Conservation (phyloP, 2,888 invertebrate species). For the Euplexia lucipara region DNA sequence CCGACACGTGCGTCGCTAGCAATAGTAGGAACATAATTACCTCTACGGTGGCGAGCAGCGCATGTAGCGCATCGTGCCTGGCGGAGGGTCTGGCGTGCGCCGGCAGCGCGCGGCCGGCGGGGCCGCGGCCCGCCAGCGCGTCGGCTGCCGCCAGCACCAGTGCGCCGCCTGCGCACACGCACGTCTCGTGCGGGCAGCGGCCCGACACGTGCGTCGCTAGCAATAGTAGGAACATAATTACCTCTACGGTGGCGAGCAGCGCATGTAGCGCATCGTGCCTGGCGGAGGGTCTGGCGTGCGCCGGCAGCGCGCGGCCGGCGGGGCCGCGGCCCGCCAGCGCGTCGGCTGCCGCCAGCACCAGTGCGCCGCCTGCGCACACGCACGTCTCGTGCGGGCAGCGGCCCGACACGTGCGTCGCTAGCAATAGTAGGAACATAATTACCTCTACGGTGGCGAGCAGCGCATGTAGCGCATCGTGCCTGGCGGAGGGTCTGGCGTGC, state of each 20-base stretch:
- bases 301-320: slow-evolving; percentile 92
- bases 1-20: slow-evolving; percentile 28
- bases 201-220: slow-evolving; percentile 27
- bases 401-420: slow-evolving; percentile 25
- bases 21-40: slow-evolving; percentile 60
- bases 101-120: slow-evolving; percentile 92
- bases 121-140: slow-evolving; percentile 94
- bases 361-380: slow-evolving; percentile 92
- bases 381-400: slow-evolving; percentile 65
- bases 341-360: slow-evolving; percentile 94
- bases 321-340: slow-evolving; percentile 94
- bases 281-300: slow-evolving; percentile 89
- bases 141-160: slow-evolving; percentile 94
- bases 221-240: slow-evolving; percentile 48
- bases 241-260: slow-evolving; percentile 76
- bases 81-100: slow-evolving; percentile 90
- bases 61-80: slow-evolving; percentile 90
- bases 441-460: slow-evolving; percentile 78
- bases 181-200: slow-evolving; percentile 63
- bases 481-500: slow-evolving; percentile 90
- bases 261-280: slow-evolving; percentile 91
- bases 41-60: slow-evolving; percentile 76
- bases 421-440: slow-evolving; percentile 10
- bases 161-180: slow-evolving; percentile 92
- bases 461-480: slow-evolving; percentile 90